Percentiles rank a stretch among this genome's conserved stretches.
Evolutionary conservation across 2,888 invertebrate species (phyloP).

Genomic region (Adineta ricciae): DNA sequence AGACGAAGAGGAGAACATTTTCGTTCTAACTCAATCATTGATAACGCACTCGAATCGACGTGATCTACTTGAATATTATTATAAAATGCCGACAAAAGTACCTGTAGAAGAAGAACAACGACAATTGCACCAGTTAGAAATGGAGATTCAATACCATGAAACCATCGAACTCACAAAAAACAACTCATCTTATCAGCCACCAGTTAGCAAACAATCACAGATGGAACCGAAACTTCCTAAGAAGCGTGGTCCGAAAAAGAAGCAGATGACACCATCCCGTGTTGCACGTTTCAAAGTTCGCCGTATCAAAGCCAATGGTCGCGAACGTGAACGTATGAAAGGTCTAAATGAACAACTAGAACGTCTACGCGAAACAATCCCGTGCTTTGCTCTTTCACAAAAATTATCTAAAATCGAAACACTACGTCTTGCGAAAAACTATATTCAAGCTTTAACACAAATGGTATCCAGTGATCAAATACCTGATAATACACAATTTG

Average conservation of each 20-base stretch:
- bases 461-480: conserved; percentile 40
- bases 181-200: background rate
- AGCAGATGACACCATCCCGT: conserved; percentile 47
- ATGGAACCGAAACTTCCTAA: conserved; percentile 39
- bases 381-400: conserved; percentile 51
- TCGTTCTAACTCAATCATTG: background rate
- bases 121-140: background rate
- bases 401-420: conserved; percentile 60
- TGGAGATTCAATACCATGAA: background rate
- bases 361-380: conserved; percentile 54
- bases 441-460: conserved; percentile 55
- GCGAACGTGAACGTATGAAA: conserved; percentile 61
- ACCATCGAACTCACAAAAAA: background rate
- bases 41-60: background rate
- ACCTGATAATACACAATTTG: conserved; percentile 55
- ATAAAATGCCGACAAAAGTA: conserved; percentile 19
- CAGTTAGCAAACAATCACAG: background rate
- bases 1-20: background rate
- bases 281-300: conserved; percentile 43
- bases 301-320: conserved; percentile 55
- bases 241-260: conserved; percentile 50
- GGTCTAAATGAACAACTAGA: conserved; percentile 61
- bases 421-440: conserved; percentile 60
- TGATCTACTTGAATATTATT: background rate
- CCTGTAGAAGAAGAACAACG: background rate